Conservation (phyloP, 2,888 invertebrate species). For the Aphodius sticticus region DNA sequence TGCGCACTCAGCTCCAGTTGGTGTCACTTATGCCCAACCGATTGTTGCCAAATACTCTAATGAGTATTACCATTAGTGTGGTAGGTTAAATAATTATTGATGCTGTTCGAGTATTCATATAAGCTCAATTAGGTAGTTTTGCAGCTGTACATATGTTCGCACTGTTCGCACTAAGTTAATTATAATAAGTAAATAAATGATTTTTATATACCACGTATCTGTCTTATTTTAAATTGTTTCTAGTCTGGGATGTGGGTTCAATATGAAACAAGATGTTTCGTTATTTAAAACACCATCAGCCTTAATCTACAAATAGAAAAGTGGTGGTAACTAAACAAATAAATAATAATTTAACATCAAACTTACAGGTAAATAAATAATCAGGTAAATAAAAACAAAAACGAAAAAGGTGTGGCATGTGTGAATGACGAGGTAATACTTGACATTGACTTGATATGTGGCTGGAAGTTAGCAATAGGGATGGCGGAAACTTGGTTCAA, state of each 20-base stretch:
- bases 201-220: not conserved
- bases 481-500: no score
- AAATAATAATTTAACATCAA: no score
- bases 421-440: no score
- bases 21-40: constrained; percentile 45
- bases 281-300: no score
- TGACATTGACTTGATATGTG: no score
- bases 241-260: not conserved
- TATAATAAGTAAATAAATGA: not conserved
- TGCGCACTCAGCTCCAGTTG: constrained; percentile 56
- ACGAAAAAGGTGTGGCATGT: no score
- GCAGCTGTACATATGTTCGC: not conserved
- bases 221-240: not conserved
- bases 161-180: not conserved
- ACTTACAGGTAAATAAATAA: no score
- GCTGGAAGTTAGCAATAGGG: no score
- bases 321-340: no score
- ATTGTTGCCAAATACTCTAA: constrained; percentile 41
- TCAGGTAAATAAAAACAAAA: no score
- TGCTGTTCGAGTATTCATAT: not conserved
- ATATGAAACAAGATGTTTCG: no score
- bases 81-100: not conserved
- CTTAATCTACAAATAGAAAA: no score
- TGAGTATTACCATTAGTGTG: constrained; percentile 11
- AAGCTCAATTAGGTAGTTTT: not conserved